Base-by-base conservation (phyloP, 1,140 invertebrate genomes). In the Mesaphorura yosii region DNA sequence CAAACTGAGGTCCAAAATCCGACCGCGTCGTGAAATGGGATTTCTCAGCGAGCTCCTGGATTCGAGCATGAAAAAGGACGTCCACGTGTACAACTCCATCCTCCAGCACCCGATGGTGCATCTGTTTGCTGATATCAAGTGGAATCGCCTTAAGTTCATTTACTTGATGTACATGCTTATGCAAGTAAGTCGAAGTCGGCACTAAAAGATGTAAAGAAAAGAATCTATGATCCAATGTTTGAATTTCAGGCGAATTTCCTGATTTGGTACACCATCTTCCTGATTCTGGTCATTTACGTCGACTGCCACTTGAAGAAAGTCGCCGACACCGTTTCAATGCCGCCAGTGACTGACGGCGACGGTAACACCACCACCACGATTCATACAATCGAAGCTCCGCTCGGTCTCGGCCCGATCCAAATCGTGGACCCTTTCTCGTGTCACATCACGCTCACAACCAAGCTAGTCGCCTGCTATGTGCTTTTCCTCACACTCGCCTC, bases 251-350 rank as follows among this genome's bases (percentile, higher is more conserved):
- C 40, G n/a, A 26, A 31, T 39, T 27, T 58, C 14, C 27, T 58
- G 12, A 20, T 47, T 23, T 38, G 34, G 1, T 59, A 59, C 42
- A 48, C 48, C 6, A 6, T 28, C 0, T 55, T 54, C 20, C 29
- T 59, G 3, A 48, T 47, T 25, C 48, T 51, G 1, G 44, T 52
- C 1, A 55, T 55, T 20, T 59, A 53, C 22, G 15, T 47, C 4
- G 57, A 58, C 17, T 59, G 57, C 48, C 57, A 52, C 0, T 52
- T n/a, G n/a, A n/a, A n/a, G n/a, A n/a, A n/a, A n/a, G n/a, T n/a
- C n/a, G n/a, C 38, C 22, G 39, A 55, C 7, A 15, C 29, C 15
- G 50, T 44, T 10, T 34, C 25, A 4, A 10, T 12, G 14, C 2
- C 37, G 7, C n/a, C 40, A 10, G 19, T n/a, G n/a, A n/a, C n/a